phyloP scores from a whole-genome alignment of 2,888 invertebrate species.

The Dicyrtomina minuta region DNA sequence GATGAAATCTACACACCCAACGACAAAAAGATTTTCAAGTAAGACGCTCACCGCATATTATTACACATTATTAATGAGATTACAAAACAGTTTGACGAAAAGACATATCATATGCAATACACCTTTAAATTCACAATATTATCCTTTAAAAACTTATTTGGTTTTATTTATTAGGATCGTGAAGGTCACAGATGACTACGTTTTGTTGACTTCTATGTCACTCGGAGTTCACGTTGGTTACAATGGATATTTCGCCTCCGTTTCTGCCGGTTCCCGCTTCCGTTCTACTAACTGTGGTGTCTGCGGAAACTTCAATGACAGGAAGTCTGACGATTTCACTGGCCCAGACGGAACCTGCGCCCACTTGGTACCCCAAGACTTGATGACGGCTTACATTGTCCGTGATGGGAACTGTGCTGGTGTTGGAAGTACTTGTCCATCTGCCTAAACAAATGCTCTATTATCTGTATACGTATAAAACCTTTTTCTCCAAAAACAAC shows the following conservation, averaged over 20 bases:
- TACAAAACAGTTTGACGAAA: too few species aligned
- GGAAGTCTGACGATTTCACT: slow-evolving; percentile 47
- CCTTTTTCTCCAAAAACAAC: not conserved
- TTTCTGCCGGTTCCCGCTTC: slow-evolving; percentile 50
- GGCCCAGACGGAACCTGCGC: slow-evolving; percentile 49
- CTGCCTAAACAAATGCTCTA: too few species aligned
- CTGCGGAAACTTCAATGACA: slow-evolving; percentile 54
- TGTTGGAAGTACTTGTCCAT: slow-evolving; percentile 43
- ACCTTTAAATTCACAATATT: not conserved
- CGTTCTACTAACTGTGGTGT: slow-evolving; percentile 52
- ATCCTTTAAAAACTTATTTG: not conserved
- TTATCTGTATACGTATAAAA: slow-evolving; percentile 1
- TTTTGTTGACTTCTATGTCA: slow-evolving; percentile 45
- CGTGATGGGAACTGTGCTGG: slow-evolving; percentile 50
- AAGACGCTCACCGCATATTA: not conserved
- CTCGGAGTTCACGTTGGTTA: slow-evolving; percentile 50
- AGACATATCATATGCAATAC: not conserved
- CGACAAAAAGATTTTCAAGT: slow-evolving; percentile 51
- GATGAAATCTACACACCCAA: slow-evolving; percentile 48
- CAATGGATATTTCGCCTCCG: slow-evolving; percentile 51
- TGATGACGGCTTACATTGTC: slow-evolving; percentile 52
- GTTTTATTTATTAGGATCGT: slow-evolving; percentile 44
- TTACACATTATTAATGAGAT: not conserved
- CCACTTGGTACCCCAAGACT: slow-evolving; percentile 45
- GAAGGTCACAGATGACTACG: slow-evolving; percentile 50